phyloP scores from a whole-genome alignment of 2,797 vertebrate species.

The Echeneis naucrates region DNA sequence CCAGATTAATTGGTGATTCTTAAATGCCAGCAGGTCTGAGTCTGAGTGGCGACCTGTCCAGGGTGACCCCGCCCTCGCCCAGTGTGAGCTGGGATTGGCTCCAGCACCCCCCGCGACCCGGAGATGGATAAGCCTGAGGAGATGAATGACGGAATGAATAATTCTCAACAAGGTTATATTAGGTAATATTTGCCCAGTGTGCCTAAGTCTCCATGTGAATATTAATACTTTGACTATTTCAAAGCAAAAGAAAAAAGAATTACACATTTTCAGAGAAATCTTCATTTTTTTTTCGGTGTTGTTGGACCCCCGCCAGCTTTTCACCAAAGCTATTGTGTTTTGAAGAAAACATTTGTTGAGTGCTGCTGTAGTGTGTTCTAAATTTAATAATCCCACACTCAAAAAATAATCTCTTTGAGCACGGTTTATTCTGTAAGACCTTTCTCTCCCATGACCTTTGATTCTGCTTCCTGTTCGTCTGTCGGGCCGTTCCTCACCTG shows the following conservation, averaged over 20 bases:
- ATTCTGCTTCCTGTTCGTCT: background rate
- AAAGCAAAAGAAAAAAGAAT: background rate
- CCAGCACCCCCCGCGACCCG: no score
- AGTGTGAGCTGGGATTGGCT: no score
- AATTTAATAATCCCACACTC: background rate
- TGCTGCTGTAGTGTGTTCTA: background rate
- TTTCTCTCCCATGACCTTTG: background rate
- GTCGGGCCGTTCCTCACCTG: constrained; percentile 48
- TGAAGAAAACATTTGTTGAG: background rate
- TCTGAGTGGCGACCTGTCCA: no score
- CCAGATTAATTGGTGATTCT: no score
- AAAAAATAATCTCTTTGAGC: background rate
- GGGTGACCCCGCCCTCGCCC: no score
- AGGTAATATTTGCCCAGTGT: constrained; percentile 19
- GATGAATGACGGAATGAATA: no score
- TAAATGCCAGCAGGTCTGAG: no score
- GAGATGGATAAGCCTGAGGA: no score
- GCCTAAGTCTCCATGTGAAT: constrained; percentile 13
- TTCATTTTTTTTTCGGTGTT: background rate
- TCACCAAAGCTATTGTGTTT: background rate
- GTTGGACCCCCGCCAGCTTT: constrained; percentile 11
- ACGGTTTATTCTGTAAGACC: background rate
- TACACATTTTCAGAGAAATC: background rate
- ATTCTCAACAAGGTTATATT: constrained; percentile 46
- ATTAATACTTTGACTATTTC: constrained; percentile 29